These are phyloP conservation scores for Sminthurides bifidus DNA, from an alignment of 1,140 invertebrate genomes.

Conservation along the genomic window DNA sequence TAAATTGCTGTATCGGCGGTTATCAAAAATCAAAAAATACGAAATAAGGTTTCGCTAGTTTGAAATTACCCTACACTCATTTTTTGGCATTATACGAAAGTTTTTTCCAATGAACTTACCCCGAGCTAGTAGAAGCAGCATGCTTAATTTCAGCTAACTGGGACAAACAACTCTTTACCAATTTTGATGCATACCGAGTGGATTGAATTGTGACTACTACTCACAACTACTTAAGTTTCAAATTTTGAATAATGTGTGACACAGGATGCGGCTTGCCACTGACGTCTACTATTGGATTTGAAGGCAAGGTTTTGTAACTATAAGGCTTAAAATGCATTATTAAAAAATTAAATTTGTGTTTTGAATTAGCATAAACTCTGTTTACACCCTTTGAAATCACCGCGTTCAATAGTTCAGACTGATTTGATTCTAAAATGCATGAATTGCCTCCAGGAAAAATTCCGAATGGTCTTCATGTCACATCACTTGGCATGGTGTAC, in stretches of 20 bases:
- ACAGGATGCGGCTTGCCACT: constrained; percentile 12
- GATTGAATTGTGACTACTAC: too few relatives aligned
- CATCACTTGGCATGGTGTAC: constrained; percentile 18
- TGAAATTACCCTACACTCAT: too few relatives aligned
- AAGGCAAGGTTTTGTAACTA: constrained; percentile 15
- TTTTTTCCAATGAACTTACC: too few relatives aligned
- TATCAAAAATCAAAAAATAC: too few relatives aligned
- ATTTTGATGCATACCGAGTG: too few relatives aligned
- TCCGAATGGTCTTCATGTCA: constrained; percentile 14
- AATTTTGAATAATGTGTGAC: constrained; percentile 2
- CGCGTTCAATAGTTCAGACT: background rate
- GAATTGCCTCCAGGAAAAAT: constrained; percentile 18
- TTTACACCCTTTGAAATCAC: background rate
- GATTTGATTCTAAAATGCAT: background rate
- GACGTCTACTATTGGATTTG: constrained; percentile 30
- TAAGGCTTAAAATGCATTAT: background rate
- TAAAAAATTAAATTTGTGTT: background rate
- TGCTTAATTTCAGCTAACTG: too few relatives aligned
- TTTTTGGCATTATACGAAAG: too few relatives aligned
- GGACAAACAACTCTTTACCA: too few relatives aligned
- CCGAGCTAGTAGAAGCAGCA: too few relatives aligned
- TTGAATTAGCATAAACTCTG: background rate
- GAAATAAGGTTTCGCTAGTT: too few relatives aligned
- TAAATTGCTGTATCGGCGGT: too few relatives aligned
- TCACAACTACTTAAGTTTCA: background rate